Percentiles rank a stretch among this genome's conserved stretches.
Conservation (phyloP, 2,797 vertebrate species). For the Pangasius larnaudii region DNA sequence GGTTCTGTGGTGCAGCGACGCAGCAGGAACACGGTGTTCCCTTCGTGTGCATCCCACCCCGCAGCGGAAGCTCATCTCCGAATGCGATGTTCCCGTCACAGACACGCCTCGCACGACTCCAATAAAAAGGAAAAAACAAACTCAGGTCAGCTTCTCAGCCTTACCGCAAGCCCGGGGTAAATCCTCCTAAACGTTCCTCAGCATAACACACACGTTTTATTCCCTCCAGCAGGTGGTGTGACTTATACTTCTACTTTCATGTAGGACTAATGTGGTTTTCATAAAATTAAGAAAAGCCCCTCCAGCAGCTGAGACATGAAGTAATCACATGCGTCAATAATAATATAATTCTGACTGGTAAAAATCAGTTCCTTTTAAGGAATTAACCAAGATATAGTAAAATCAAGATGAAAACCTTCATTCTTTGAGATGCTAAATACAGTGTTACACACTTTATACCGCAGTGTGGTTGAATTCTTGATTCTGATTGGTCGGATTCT, state of each 20-base stretch:
- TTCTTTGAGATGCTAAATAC: not conserved
- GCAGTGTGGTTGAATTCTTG: not conserved
- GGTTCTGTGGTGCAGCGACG: constrained; percentile 1
- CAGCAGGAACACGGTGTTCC: constrained; percentile 29
- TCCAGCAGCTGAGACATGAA: too few relatives aligned
- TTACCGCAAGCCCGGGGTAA: not conserved
- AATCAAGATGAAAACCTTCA: not conserved
- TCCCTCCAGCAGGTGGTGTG: not conserved
- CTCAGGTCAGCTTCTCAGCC: not conserved
- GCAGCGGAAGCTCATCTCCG: constrained; percentile 12
- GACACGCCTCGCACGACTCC: constrained; percentile 5
- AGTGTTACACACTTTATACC: not conserved
- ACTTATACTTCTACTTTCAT: not conserved
- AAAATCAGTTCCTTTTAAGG: not conserved
- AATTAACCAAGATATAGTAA: not conserved
- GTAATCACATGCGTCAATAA: not conserved
- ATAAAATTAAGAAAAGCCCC: not conserved
- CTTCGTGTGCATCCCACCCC: constrained; percentile 14
- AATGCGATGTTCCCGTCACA: constrained; percentile 17
- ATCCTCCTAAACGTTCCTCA: not conserved
- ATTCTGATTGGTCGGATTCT: not conserved
- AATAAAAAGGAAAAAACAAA: constrained; percentile 11
- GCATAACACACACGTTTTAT: not conserved
- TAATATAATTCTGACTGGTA: not conserved
- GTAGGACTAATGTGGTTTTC: not conserved